These are phyloP conservation scores for Frankliniella fusca DNA, from an alignment of 2,888 invertebrate genomes.

Conservation along the genomic window DNA sequence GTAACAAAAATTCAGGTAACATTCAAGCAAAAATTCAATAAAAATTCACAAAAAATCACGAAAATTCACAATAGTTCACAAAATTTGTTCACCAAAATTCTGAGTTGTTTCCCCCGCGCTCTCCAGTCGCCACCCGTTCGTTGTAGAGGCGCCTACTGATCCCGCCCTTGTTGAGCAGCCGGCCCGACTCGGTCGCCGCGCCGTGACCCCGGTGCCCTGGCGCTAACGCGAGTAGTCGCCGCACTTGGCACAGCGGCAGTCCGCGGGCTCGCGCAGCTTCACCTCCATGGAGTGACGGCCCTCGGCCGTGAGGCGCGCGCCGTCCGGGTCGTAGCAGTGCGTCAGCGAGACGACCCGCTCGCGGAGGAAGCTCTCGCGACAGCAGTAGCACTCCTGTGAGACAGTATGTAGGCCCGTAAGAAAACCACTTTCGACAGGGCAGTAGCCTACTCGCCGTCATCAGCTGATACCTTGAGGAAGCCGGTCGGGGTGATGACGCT, in stretches of 20 bases:
- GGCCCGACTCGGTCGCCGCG: background rate
- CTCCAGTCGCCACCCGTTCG: too few relatives aligned
- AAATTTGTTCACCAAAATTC: too few relatives aligned
- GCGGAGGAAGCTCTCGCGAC: slow-evolving; percentile 78
- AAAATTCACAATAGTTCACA: too few relatives aligned
- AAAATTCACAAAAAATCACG: too few relatives aligned
- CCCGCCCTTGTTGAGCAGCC: background rate
- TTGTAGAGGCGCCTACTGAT: too few relatives aligned
- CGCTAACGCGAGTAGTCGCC: slow-evolving; percentile 73
- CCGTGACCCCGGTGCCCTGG: background rate
- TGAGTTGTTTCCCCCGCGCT: too few relatives aligned
- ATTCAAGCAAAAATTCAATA: too few relatives aligned
- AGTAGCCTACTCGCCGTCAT: too few relatives aligned
- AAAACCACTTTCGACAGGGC: too few relatives aligned
- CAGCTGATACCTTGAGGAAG: slow-evolving; percentile 69
- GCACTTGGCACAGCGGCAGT: slow-evolving; percentile 87
- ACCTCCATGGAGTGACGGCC: slow-evolving; percentile 73
- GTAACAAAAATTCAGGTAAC: too few relatives aligned
- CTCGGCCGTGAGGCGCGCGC: slow-evolving; percentile 65
- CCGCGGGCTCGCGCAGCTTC: slow-evolving; percentile 77
- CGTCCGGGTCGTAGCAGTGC: slow-evolving; percentile 87
- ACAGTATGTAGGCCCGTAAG: slow-evolving; percentile 29
- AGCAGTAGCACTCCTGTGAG: slow-evolving; percentile 84
- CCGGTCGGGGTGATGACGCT: slow-evolving; percentile 84
- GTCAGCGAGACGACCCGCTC: slow-evolving; percentile 73